phyloP scores from a whole-genome alignment of 2,113 vertebrate species.

The Xiphophorus maculatus region DNA sequence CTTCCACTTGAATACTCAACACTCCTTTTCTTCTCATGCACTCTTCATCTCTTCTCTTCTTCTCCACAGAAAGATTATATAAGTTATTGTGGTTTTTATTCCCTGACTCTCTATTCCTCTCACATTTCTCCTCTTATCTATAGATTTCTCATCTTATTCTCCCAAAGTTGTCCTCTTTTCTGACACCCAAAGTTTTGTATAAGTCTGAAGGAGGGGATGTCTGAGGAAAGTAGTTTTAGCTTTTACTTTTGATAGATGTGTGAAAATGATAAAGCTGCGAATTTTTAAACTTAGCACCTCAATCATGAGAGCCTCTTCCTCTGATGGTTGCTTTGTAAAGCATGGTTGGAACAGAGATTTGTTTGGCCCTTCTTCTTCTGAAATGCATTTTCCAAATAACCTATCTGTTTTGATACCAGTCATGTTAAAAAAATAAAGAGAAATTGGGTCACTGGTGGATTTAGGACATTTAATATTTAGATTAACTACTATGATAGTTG shows the following conservation, averaged over 20 bases:
- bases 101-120: conserved; percentile 32
- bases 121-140: conserved; percentile 40
- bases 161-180: conserved; percentile 44
- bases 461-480: no score
- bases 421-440: neutral
- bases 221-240: conserved; percentile 61
- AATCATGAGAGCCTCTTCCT: conserved; percentile 43
- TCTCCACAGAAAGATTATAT: conserved; percentile 50
- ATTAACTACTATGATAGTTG: no score
- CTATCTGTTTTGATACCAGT: neutral
- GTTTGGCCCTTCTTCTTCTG: conserved; percentile 17
- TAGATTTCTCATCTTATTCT: conserved; percentile 60
- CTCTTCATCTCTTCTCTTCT: conserved; percentile 30
- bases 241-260: conserved; percentile 53
- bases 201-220: conserved; percentile 21
- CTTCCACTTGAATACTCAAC: conserved; percentile 36
- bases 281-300: conserved; percentile 43
- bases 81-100: conserved; percentile 44
- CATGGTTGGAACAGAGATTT: conserved; percentile 34
- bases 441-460: no score
- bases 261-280: conserved; percentile 18
- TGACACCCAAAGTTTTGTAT: conserved; percentile 56
- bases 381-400: conserved; percentile 7
- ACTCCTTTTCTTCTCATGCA: conserved; percentile 22
- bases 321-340: conserved; percentile 52